These are phyloP conservation scores for Neodiprion fabricii DNA, from an alignment of 1,140 invertebrate genomes.

Conservation along the genomic window DNA sequence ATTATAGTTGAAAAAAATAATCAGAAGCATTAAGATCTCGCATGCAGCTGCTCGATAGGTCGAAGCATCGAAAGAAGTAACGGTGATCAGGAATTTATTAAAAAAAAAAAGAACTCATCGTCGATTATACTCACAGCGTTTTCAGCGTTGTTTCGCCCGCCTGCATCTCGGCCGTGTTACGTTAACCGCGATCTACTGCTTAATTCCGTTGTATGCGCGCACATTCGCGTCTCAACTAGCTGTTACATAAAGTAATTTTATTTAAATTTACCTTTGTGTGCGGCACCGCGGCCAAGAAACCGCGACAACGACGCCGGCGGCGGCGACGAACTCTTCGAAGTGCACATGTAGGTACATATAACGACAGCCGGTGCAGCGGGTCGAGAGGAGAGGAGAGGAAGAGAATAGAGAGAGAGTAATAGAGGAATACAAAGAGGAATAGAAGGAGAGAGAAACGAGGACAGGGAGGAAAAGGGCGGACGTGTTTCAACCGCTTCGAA, in stretches of 20 bases:
- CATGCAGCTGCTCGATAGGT: not conserved
- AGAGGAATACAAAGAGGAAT: no score
- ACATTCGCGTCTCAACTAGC: constrained; percentile 17
- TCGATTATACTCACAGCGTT: constrained; percentile 29
- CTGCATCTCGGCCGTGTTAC: constrained; percentile 22
- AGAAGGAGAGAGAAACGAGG: not conserved
- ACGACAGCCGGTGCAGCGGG: not conserved
- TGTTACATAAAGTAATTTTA: constrained; percentile 40
- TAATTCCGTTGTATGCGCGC: not conserved
- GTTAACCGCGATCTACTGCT: constrained; percentile 1
- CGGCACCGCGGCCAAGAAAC: constrained; percentile 14
- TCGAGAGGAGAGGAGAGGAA: not conserved
- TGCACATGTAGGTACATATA: not conserved
- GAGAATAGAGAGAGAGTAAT: not conserved
- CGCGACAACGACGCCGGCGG: constrained; percentile 23
- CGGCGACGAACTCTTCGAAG: not conserved
- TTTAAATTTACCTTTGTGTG: constrained; percentile 37
- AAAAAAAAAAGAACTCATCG: constrained; percentile 7
- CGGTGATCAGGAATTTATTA: not conserved
- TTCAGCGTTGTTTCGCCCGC: constrained; percentile 22
- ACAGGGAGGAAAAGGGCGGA: not conserved
- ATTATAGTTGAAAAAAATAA: no score
- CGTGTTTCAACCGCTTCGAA: not conserved
- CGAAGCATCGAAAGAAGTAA: constrained; percentile 11
- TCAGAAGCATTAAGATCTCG: not conserved